Evolutionary conservation across 2,888 invertebrate genomes (phyloP).

Genomic region (Suillia variegata): DNA sequence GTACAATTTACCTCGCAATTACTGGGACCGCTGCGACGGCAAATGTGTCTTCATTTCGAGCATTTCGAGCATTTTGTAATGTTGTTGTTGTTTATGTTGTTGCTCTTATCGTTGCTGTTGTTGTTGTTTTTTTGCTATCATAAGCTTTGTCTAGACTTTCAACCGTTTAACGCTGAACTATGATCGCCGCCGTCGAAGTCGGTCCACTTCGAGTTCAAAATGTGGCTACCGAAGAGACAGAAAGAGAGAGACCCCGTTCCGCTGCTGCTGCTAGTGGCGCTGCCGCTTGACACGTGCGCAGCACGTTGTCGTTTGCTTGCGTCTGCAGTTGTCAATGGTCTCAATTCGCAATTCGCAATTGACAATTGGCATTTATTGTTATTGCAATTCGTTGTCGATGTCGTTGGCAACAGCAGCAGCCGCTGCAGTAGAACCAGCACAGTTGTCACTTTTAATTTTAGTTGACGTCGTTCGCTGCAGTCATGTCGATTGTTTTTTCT

Average conservation of each 20-base stretch:
- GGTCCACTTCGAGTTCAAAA: neutral
- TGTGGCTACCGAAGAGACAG: no score
- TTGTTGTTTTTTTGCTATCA: neutral
- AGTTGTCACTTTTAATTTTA: neutral
- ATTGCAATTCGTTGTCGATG: no score
- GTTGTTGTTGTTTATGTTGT: neutral
- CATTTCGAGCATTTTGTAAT: neutral
- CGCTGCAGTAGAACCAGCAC: no score
- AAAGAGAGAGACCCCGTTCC: no score
- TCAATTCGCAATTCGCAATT: neutral
- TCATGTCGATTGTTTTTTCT: no score
- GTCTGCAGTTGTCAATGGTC: neutral
- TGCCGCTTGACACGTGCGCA: neutral
- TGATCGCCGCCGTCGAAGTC: neutral
- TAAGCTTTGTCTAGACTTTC: constrained; percentile 11
- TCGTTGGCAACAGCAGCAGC: neutral
- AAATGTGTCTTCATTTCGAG: no score
- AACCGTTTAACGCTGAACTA: neutral
- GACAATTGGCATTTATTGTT: no score
- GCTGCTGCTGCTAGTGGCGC: no score
- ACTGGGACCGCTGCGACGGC: no score
- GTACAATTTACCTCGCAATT: no score
- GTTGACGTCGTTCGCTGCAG: no score
- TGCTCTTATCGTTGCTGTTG: neutral
- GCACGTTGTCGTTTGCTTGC: neutral